A percentile compares a stretch with the other conserved stretches of the same genome.
Evolutionary conservation across 2,888 invertebrate species (phyloP).

Genomic region (Gastrophysa polygoni): DNA sequence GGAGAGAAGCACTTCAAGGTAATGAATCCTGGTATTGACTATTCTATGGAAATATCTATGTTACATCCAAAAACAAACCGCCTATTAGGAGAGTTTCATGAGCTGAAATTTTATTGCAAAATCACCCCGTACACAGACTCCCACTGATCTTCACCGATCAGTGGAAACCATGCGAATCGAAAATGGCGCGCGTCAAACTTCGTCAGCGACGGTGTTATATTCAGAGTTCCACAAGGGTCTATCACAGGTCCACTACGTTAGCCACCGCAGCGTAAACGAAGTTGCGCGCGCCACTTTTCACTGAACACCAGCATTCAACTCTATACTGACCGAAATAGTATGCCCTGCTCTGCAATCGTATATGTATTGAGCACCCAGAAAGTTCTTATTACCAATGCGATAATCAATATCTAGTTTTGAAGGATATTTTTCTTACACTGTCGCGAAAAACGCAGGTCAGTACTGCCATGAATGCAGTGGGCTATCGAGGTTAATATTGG

Average conservation of each 20-base stretch:
- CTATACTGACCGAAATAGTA: constrained; percentile 28
- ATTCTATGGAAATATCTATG: constrained; percentile 8
- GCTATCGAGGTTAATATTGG: too few relatives aligned
- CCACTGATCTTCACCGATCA: too few relatives aligned
- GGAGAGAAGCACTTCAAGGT: constrained; percentile 34
- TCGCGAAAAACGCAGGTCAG: too few relatives aligned
- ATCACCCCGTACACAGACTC: constrained; percentile 42
- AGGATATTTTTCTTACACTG: too few relatives aligned
- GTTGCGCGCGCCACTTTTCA: background rate
- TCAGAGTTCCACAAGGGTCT: constrained; percentile 32
- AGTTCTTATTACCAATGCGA: too few relatives aligned
- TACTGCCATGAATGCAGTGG: too few relatives aligned
- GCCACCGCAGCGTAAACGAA: constrained; percentile 7
- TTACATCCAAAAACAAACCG: constrained; percentile 17
- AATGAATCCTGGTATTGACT: background rate
- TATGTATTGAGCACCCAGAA: too few relatives aligned
- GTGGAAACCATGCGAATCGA: too few relatives aligned
- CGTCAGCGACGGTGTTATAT: constrained; percentile 16
- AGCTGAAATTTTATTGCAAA: constrained; percentile 43
- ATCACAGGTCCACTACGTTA: constrained; percentile 36
- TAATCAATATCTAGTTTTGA: too few relatives aligned
- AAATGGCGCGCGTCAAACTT: constrained; percentile 4
- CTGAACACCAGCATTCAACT: constrained; percentile 30
- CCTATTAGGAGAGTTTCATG: constrained; percentile 19
- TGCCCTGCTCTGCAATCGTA: background rate